phyloP scores from a whole-genome alignment of 2,888 invertebrate genomes.

The Polydrusus pterygomalis region DNA sequence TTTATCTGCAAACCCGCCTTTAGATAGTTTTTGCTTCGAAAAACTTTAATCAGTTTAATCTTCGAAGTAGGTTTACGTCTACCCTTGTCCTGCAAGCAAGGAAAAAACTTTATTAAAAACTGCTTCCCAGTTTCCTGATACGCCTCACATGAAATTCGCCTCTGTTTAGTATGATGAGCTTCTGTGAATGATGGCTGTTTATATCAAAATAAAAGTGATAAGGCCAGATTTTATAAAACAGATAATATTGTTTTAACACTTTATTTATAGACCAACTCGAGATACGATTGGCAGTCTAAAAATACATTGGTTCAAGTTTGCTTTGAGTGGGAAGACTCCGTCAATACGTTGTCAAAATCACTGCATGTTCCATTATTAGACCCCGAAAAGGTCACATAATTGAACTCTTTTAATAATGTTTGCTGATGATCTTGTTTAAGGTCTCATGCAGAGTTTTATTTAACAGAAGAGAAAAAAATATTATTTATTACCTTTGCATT shows the following conservation, averaged over 20 bases:
- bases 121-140: conserved; percentile 50
- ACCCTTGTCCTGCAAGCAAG: conserved; percentile 51
- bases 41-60: conserved; percentile 55
- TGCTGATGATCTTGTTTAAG: too few species aligned
- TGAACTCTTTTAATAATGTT: too few species aligned
- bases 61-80: conserved; percentile 52
- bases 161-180: conserved; percentile 49
- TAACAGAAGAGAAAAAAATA: too few species aligned
- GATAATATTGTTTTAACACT: conserved; percentile 33
- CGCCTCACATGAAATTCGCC: conserved; percentile 50
- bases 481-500: too few species aligned
- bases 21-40: conserved; percentile 45
- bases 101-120: conserved; percentile 55
- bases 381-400: too few species aligned
- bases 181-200: conserved; percentile 52
- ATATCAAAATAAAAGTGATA: conserved; percentile 46
- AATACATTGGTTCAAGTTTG: too few species aligned
- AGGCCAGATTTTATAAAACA: conserved; percentile 34
- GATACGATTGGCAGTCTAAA: neutral
- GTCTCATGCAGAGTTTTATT: too few species aligned
- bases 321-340: too few species aligned
- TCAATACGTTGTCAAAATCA: too few species aligned
- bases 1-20: conserved; percentile 45
- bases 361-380: too few species aligned
- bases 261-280: neutral